Percentiles rank a stretch among this genome's conserved stretches.
Evolutionary conservation across 2,113 vertebrate genomes (phyloP).

Genomic region (Ivindomyrus marchei): DNA sequence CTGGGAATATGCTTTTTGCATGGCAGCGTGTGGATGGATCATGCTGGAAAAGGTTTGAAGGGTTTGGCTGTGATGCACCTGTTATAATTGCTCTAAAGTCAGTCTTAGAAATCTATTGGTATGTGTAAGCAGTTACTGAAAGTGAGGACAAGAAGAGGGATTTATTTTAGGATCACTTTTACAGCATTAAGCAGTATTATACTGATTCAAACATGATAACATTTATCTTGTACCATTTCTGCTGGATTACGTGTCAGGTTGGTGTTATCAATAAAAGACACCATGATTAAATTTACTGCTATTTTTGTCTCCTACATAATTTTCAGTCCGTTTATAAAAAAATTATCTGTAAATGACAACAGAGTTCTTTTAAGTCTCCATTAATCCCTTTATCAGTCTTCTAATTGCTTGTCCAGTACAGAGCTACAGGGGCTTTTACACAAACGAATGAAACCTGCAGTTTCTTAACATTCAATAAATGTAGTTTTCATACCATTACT

Average conservation of each 20-base stretch:
- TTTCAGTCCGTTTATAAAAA: background rate
- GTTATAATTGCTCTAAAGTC: background rate
- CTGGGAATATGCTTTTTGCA: background rate
- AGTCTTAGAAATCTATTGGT: background rate
- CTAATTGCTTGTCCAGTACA: background rate
- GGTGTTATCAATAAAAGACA: background rate
- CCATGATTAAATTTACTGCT: background rate
- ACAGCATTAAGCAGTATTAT: slow-evolving; percentile 23
- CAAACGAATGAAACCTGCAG: background rate
- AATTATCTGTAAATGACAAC: background rate
- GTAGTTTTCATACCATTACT: background rate
- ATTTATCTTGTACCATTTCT: background rate
- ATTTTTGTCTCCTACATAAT: background rate
- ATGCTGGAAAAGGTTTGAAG: background rate
- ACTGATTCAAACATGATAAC: background rate
- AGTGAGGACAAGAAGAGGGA: background rate
- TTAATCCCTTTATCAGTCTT: background rate
- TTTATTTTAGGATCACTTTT: slow-evolving; percentile 34
- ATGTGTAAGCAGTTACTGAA: background rate
- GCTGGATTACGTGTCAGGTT: background rate
- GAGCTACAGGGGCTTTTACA: background rate
- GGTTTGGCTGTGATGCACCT: background rate
- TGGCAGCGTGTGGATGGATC: background rate
- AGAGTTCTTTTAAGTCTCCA: background rate
- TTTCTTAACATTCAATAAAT: background rate